A percentile compares a stretch with the other conserved stretches of the same genome.
Evolutionary conservation across 2,888 invertebrate species (phyloP).

Genomic region (Spilosoma lubricipeda): DNA sequence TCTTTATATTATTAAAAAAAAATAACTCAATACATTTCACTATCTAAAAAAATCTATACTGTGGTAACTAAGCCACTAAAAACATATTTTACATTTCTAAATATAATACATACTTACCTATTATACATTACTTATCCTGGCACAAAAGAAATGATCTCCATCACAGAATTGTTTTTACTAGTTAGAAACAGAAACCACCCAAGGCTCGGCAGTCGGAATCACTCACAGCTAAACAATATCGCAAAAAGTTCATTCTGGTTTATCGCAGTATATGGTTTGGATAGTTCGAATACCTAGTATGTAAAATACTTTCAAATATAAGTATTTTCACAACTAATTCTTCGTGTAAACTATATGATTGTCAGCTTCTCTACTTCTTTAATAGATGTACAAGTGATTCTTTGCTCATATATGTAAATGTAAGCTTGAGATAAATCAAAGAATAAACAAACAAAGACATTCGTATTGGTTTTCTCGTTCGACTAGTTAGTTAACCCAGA

Average conservation of each 20-base stretch:
- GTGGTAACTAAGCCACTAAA: background rate
- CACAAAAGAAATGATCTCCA: background rate
- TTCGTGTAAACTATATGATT: too few species aligned
- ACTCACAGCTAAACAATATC: background rate
- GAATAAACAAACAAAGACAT: constrained; percentile 50
- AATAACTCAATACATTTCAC: background rate
- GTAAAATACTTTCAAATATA: too few species aligned
- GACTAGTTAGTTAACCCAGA: constrained; percentile 75
- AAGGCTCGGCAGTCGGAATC: background rate
- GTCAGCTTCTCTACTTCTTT: background rate
- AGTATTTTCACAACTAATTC: too few species aligned
- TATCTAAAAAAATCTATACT: background rate
- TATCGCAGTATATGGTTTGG: too few species aligned
- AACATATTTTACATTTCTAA: background rate
- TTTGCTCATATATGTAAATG: background rate
- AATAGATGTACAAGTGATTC: background rate
- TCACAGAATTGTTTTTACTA: background rate
- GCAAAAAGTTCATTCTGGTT: background rate
- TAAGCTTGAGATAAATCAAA: constrained; percentile 44
- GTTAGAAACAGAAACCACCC: background rate
- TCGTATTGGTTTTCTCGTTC: constrained; percentile 57
- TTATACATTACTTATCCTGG: too few species aligned
- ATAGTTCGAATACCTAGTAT: too few species aligned
- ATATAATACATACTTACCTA: background rate
- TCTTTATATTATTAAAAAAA: background rate